phyloP scores from a whole-genome alignment of 1,140 invertebrate genomes.

The Campodea augens region DNA sequence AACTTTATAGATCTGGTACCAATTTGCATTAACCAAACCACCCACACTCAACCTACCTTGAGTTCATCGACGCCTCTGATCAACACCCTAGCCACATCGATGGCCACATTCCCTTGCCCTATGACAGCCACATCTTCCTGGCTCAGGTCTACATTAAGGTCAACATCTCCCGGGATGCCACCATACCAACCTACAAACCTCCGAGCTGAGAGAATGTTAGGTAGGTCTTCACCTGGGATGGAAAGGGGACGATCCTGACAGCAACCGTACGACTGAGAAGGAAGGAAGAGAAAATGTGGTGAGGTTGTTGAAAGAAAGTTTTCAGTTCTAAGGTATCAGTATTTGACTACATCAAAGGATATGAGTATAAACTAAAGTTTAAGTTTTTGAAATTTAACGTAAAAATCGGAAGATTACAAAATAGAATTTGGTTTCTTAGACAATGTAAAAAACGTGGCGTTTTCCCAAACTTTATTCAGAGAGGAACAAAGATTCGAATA shows the following conservation, averaged over 20 bases:
- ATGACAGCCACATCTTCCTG: constrained; percentile 56
- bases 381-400: no score
- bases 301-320: no score
- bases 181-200: constrained; percentile 97
- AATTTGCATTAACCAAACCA: no score
- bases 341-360: no score
- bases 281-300: not conserved
- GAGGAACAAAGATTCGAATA: no score
- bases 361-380: no score
- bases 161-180: constrained; percentile 60
- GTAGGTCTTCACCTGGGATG: constrained; percentile 65
- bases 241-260: constrained; percentile 56
- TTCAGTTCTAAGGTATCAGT: no score
- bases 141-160: constrained; percentile 47
- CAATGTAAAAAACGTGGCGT: no score
- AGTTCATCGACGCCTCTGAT: constrained; percentile 49
- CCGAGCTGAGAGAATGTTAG: constrained; percentile 68
- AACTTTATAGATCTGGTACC: no score
- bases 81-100: constrained; percentile 88
- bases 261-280: constrained; percentile 59
- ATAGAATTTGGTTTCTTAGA: no score
- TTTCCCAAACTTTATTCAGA: no score
- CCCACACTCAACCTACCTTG: constrained; percentile 36
- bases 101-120: constrained; percentile 96
- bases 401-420: no score